A percentile compares a stretch with the other conserved stretches of the same genome.
Conservation (phyloP, 2,888 invertebrate species). For the Mesorhabditis belari region DNA sequence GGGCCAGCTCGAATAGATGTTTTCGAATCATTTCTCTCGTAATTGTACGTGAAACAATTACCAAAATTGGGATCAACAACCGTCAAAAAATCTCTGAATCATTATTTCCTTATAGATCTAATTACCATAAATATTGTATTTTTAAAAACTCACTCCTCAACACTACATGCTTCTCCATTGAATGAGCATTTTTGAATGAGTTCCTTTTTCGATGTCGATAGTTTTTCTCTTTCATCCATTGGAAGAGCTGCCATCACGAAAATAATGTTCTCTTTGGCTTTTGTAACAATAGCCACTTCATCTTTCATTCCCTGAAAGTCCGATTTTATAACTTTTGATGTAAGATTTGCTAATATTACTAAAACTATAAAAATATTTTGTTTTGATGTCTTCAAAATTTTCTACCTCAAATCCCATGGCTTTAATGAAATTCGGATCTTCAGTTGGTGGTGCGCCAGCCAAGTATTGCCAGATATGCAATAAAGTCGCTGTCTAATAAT, state of each 20-base stretch:
- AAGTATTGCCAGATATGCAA: conserved; percentile 43
- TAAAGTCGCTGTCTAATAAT: conserved; percentile 12
- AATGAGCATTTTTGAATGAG: conserved; percentile 51
- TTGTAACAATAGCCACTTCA: conserved; percentile 52
- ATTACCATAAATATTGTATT: no score
- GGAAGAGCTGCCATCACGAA: conserved; percentile 48
- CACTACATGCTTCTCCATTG: conserved; percentile 50
- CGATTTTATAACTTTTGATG: neutral
- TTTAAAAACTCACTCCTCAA: conserved; percentile 35
- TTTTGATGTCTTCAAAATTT: neutral
- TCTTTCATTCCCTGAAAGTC: conserved; percentile 48
- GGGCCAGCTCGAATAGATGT: conserved; percentile 49
- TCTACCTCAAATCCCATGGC: conserved; percentile 48
- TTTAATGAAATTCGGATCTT: conserved; percentile 43
- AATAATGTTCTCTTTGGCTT: conserved; percentile 52
- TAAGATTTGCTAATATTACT: neutral
- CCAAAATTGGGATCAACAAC: conserved; percentile 47
- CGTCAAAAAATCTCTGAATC: conserved; percentile 41
- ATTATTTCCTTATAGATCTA: no score
- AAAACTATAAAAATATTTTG: neutral
- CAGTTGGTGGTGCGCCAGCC: conserved; percentile 30
- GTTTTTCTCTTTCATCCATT: conserved; percentile 31
- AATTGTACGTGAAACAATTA: conserved; percentile 27
- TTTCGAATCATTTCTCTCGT: conserved; percentile 32
- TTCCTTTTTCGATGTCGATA: conserved; percentile 49